Base-by-base conservation (phyloP, 92 coral and sea anemone species). In the Montipora capitata region DNA sequence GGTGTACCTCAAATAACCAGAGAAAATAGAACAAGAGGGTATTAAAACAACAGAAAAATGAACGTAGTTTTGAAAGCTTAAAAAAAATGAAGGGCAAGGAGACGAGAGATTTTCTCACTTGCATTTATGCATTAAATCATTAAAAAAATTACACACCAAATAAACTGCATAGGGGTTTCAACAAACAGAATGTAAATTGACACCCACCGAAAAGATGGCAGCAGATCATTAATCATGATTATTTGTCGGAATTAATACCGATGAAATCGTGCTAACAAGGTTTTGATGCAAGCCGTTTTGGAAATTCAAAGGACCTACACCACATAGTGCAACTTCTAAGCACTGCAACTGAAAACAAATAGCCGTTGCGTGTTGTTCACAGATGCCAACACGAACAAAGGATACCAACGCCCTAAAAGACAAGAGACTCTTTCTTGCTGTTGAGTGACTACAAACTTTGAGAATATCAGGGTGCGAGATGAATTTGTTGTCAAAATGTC, bases 191-290 rank as follows among this genome's bases (percentile, higher is more conserved):
- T 83, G 87, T 83, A 83, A 83, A 41, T 17, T 73, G 87, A 83
- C 79, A 83, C 87, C 87, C 9, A 27, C 58, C 61, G 40, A 41
- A 45, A 83, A 83, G 72, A 83, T 44, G 62, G 72, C 87, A 83
- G 35, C 87, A 83, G 38, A 83, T 72, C 87, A 83, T 83, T 83
- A 83, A 83, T 83, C 87, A 83, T 71, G 40, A 82, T 72, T 72
- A 72, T 72, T 83, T 73, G 85, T 71, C 87, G 87, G 72, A 17
- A 59, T 72, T 70, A 83, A 59, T 59, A 59, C 87, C 57, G 87
- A 72, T 83, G 87, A 83, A 83, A 72, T 83, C 87, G 59, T 83
- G 79, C 87, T 83, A 83, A 83, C 87, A 83, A 83, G 87, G 79
- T 62, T 73, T 38, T 73, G 72, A 4, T 58, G 15, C 9, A 11